phyloP scores from a whole-genome alignment of 2,113 vertebrate species.

The Gadus macrocephalus region DNA sequence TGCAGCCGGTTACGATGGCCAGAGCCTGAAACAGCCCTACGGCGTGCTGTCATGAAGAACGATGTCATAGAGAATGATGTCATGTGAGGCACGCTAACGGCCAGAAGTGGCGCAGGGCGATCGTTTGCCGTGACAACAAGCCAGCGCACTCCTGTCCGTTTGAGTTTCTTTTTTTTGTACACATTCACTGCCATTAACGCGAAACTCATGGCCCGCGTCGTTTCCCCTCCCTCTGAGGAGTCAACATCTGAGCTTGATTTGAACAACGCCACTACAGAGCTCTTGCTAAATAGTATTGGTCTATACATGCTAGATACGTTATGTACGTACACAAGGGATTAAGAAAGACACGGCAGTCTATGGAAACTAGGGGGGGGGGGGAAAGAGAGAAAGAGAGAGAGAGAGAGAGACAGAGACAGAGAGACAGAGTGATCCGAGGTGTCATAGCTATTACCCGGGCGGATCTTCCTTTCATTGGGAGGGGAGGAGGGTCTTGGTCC shows the following conservation, averaged over 20 bases:
- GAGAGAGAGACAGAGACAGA: too few relatives aligned
- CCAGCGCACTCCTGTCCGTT: constrained; percentile 1
- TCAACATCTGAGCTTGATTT: too few relatives aligned
- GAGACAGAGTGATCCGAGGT: too few relatives aligned
- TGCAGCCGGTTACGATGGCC: constrained; percentile 7
- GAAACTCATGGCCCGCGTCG: neutral
- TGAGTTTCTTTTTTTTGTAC: neutral
- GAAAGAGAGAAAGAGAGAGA: too few relatives aligned
- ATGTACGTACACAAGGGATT: too few relatives aligned
- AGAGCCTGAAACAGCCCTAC: constrained; percentile 17
- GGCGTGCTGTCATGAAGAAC: constrained; percentile 7
- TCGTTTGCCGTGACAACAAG: constrained; percentile 12
- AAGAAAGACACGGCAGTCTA: too few relatives aligned
- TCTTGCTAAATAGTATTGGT: too few relatives aligned
- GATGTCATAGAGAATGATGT: constrained; percentile 8
- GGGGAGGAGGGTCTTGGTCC: neutral
- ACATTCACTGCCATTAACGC: neutral
- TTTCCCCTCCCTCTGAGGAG: neutral
- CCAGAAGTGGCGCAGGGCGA: constrained; percentile 8
- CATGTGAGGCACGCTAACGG: constrained; percentile 9
- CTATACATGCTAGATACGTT: too few relatives aligned
- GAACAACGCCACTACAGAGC: too few relatives aligned
- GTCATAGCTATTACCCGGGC: too few relatives aligned
- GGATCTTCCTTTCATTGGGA: neutral
- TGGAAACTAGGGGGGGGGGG: too few relatives aligned